phyloP scores from a whole-genome alignment of 2,888 invertebrate species.

The Choristoneura rosaceana region DNA sequence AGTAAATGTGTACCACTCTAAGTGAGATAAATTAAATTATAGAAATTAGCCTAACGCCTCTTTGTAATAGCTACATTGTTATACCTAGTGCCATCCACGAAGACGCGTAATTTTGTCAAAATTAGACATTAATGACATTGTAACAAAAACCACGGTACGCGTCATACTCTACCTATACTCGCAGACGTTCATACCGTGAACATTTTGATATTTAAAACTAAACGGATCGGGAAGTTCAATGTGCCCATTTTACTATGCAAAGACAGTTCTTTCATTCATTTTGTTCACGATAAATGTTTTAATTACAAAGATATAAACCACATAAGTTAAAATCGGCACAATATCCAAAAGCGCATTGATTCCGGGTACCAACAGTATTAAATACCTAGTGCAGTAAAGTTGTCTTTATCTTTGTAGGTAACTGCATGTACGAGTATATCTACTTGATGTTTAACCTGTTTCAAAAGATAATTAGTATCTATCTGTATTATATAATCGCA shows the following conservation, averaged over 20 bases:
- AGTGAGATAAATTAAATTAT: no score
- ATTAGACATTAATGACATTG: no score
- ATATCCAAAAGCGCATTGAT: background rate
- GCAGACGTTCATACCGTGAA: background rate
- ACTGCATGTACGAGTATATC: background rate
- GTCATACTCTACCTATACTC: no score
- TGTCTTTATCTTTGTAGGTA: background rate
- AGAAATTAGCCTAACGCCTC: background rate
- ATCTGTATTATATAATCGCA: slow-evolving; percentile 19
- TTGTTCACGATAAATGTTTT: background rate
- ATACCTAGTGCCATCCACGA: no score
- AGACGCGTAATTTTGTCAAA: no score
- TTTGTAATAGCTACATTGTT: no score
- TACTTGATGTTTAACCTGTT: background rate
- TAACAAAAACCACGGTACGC: no score
- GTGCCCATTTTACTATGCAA: background rate
- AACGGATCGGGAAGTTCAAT: background rate
- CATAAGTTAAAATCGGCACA: background rate
- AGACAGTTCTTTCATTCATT: no score
- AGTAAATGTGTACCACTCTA: background rate
- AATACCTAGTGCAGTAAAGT: background rate
- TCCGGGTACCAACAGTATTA: background rate
- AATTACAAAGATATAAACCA: background rate
- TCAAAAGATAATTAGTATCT: slow-evolving; percentile 10
- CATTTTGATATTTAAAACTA: background rate